phyloP scores from a whole-genome alignment of 2,113 vertebrate genomes.

The Odobenus rosmarus region DNA sequence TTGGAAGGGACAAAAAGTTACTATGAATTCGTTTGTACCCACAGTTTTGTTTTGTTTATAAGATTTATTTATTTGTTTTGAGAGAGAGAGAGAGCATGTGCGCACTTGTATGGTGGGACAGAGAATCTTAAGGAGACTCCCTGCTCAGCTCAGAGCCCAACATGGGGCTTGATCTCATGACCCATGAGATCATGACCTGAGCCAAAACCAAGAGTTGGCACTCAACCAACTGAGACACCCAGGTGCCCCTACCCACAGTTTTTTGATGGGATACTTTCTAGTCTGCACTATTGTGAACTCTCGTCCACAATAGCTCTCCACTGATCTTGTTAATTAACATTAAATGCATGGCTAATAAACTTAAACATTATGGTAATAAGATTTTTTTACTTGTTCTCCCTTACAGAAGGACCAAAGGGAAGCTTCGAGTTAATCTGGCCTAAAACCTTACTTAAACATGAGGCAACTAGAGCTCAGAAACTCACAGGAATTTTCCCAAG shows the following conservation, averaged over 20 bases:
- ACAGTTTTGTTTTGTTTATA: not conserved
- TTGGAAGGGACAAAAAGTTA: not conserved
- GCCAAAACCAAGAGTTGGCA: not conserved
- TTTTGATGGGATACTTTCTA: not conserved
- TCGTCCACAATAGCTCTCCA: not conserved
- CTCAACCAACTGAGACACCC: not conserved
- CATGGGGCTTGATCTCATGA: not conserved
- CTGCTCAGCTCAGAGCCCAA: not conserved
- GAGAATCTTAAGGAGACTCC: not conserved
- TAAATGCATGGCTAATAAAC: constrained; percentile 31
- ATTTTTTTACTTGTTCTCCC: not conserved
- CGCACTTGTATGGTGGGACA: no score
- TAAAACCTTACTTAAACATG: constrained; percentile 54
- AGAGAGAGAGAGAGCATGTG: not conserved
- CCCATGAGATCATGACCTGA: not conserved
- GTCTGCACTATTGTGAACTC: not conserved
- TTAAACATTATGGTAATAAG: constrained; percentile 10
- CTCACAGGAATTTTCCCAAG: not conserved
- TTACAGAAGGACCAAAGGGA: constrained; percentile 22
- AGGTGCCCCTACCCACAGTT: not conserved
- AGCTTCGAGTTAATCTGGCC: constrained; percentile 21
- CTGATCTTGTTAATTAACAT: constrained; percentile 41
- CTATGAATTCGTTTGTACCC: not conserved
- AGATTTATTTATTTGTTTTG: not conserved
- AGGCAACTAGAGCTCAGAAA: not conserved